Evolutionary conservation across 2,797 vertebrate species (phyloP).

Genomic region (Phataginus tetradactyla): DNA sequence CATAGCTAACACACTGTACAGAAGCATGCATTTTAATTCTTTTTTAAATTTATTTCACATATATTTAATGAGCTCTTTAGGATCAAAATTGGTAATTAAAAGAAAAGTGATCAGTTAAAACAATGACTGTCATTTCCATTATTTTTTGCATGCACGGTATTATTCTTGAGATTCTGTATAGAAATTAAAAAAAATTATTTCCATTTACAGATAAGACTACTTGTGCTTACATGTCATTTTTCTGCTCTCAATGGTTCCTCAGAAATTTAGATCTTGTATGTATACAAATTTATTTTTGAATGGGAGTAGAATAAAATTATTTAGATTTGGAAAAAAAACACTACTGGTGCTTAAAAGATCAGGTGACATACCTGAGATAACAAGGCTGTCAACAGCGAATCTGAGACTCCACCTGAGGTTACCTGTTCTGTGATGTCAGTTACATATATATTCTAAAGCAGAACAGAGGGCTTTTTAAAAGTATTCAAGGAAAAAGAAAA

Average conservation of each 20-base stretch:
- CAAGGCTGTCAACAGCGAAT: neutral
- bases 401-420: neutral
- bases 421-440: neutral
- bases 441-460: constrained; percentile 19
- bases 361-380: neutral
- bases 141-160: neutral
- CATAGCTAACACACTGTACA: neutral
- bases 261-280: no score
- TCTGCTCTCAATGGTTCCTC: no score
- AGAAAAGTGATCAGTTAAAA: constrained; percentile 52
- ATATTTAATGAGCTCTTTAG: constrained; percentile 58
- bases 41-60: constrained; percentile 24
- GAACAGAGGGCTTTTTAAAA: neutral
- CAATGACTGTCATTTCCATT: neutral
- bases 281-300: no score
- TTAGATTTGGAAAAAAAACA: neutral
- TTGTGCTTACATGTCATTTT: neutral
- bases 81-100: constrained; percentile 44
- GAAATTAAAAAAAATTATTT: neutral
- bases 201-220: neutral
- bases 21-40: neutral
- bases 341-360: neutral
- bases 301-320: neutral
- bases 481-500: constrained; percentile 37
- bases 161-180: neutral